These are phyloP conservation scores for Melanerpes aurifrons DNA, from an alignment of 2,113 vertebrate genomes.

Conservation along the genomic window DNA sequence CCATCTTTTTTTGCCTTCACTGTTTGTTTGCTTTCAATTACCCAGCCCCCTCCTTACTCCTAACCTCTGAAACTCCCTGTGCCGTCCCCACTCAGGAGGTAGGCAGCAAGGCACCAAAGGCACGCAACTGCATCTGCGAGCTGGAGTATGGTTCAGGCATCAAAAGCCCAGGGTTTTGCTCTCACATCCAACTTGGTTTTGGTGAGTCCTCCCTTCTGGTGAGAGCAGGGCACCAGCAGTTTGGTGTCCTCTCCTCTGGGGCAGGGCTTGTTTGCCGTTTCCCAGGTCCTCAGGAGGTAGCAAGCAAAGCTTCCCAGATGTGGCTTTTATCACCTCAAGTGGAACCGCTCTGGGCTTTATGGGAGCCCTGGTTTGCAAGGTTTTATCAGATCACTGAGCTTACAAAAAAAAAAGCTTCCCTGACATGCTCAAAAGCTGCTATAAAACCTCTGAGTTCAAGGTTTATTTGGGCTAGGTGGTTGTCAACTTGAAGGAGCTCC, in stretches of 20 bases:
- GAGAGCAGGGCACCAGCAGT: neutral
- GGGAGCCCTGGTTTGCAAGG: neutral
- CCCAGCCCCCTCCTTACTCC: neutral
- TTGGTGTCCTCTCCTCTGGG: fast-evolving
- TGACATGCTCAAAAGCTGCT: conserved; percentile 32
- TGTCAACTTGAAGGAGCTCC: conserved; percentile 49
- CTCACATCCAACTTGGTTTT: neutral
- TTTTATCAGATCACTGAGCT: conserved; percentile 48
- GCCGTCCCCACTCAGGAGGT: fast-evolving
- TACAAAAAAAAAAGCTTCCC: conserved; percentile 50
- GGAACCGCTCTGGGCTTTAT: conserved; percentile 37
- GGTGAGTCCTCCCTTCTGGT: fast-evolving
- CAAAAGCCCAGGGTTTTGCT: neutral
- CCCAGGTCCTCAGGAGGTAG: conserved; percentile 28
- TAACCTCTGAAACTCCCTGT: neutral
- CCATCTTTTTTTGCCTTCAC: neutral
- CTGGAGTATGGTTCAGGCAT: neutral
- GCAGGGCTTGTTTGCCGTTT: neutral
- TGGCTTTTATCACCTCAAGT: conserved; percentile 34
- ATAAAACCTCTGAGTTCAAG: conserved; percentile 49
- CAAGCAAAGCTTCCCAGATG: conserved; percentile 40
- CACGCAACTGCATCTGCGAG: neutral
- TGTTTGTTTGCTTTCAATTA: conserved; percentile 65
- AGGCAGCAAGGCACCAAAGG: neutral
- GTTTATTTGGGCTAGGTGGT: conserved; percentile 52